Evolutionary conservation across 2,797 vertebrate species (phyloP).

Genomic region (Clarias laeviceps): DNA sequence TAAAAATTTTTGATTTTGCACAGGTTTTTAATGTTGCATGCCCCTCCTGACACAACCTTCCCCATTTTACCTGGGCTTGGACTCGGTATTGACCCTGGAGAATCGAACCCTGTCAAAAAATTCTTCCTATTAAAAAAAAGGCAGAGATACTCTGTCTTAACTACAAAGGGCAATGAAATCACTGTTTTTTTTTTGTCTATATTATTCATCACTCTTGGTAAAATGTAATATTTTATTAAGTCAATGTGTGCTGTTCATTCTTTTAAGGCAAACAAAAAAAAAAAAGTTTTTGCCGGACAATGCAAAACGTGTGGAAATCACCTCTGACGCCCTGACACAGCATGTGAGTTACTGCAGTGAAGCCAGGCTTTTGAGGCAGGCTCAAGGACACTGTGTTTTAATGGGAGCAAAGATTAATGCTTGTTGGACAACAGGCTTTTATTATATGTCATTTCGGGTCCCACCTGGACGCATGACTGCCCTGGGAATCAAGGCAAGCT

Average conservation of each 20-base stretch:
- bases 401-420: neutral
- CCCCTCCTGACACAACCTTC: too few species aligned
- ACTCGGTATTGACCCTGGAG: too few species aligned
- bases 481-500: neutral
- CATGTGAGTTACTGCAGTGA: neutral
- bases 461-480: neutral
- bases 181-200: neutral
- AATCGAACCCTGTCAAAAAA: too few species aligned
- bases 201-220: neutral
- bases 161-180: too few species aligned
- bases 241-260: neutral
- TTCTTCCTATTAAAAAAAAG: too few species aligned
- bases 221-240: neutral
- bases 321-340: neutral
- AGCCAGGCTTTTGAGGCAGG: neutral
- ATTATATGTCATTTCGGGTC: neutral
- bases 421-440: neutral
- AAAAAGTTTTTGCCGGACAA: neutral
- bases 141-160: too few species aligned
- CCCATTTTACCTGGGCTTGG: too few species aligned
- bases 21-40: too few species aligned
- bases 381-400: neutral
- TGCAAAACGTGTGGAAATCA: neutral
- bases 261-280: neutral
- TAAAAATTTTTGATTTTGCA: too few species aligned